Evolutionary conservation across 2,113 vertebrate species (phyloP).

Genomic region (Prochilodus magdalenae): DNA sequence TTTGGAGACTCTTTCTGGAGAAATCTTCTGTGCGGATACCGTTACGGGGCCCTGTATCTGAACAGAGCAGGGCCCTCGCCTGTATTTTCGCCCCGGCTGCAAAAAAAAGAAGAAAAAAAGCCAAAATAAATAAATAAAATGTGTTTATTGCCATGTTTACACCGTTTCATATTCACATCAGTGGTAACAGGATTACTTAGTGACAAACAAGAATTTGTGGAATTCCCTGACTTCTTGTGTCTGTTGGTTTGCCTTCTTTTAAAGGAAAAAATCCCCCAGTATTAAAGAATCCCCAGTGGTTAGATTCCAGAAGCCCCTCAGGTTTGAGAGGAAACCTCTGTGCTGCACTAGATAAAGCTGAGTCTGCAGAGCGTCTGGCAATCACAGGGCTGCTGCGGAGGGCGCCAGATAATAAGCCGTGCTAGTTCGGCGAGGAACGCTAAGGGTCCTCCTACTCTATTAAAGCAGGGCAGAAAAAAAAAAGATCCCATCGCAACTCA

Average conservation of each 20-base stretch:
- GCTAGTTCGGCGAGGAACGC: conserved; percentile 50
- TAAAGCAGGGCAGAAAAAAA: neutral
- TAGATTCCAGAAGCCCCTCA: conserved; percentile 74
- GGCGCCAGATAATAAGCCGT: conserved; percentile 60
- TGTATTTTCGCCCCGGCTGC: conserved; percentile 46
- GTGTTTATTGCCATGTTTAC: conserved; percentile 77
- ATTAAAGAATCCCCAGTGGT: conserved; percentile 68
- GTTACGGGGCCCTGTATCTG: conserved; percentile 68
- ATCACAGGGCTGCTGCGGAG: conserved; percentile 45
- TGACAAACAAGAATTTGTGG: conserved; percentile 78
- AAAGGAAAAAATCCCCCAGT: conserved; percentile 42
- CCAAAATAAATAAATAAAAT: conserved; percentile 3
- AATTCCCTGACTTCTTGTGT: conserved; percentile 78
- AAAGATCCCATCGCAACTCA: conserved; percentile 43
- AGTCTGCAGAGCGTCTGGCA: conserved; percentile 61
- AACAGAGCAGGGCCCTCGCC: conserved; percentile 62
- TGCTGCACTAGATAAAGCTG: conserved; percentile 73
- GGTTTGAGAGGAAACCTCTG: conserved; percentile 74
- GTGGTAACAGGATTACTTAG: conserved; percentile 83
- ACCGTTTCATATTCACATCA: conserved; percentile 73
- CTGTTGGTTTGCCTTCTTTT: conserved; percentile 69
- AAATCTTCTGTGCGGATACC: conserved; percentile 55
- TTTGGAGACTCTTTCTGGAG: conserved; percentile 50
- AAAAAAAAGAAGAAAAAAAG: no score
- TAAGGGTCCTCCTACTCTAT: conserved; percentile 51